A percentile compares a stretch with the other conserved stretches of the same genome.
Evolutionary conservation across 2,797 vertebrate genomes (phyloP).

Genomic region (Ceryle rudis): DNA sequence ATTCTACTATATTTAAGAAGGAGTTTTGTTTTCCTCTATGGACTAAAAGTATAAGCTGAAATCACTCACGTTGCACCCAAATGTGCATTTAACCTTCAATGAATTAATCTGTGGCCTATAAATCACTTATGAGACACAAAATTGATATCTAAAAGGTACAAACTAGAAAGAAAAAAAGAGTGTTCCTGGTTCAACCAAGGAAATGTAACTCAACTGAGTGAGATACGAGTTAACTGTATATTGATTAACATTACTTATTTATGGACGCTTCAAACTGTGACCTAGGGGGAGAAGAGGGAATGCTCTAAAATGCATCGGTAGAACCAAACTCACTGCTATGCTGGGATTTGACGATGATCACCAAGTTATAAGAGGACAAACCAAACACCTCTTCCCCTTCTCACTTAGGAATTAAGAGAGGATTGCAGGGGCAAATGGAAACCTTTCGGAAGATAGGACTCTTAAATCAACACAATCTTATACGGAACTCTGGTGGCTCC

Average conservation of each 20-base stretch:
- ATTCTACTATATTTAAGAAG: not conserved
- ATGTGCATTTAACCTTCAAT: not conserved
- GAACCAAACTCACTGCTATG: not conserved
- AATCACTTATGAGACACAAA: not conserved
- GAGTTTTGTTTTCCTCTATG: not conserved
- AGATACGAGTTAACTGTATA: not conserved
- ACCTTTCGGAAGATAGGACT: fast-evolving
- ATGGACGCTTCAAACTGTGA: not conserved
- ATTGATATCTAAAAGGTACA: not conserved
- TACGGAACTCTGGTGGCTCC: not conserved
- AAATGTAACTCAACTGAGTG: not conserved
- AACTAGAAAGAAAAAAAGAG: not conserved
- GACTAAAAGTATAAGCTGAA: not conserved
- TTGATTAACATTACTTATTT: not conserved
- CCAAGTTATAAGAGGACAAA: not conserved
- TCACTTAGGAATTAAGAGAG: fast-evolving
- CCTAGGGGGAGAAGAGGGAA: fast-evolving
- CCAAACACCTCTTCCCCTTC: not conserved
- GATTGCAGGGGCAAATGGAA: not conserved
- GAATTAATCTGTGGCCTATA: not conserved
- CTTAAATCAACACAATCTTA: not conserved
- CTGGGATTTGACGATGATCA: not conserved
- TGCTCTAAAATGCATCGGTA: fast-evolving
- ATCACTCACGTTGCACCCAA: not conserved
- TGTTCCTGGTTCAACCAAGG: not conserved